These are phyloP conservation scores for Heliconius melpomene DNA, from an alignment of 1,140 invertebrate genomes.

Conservation along the genomic window DNA sequence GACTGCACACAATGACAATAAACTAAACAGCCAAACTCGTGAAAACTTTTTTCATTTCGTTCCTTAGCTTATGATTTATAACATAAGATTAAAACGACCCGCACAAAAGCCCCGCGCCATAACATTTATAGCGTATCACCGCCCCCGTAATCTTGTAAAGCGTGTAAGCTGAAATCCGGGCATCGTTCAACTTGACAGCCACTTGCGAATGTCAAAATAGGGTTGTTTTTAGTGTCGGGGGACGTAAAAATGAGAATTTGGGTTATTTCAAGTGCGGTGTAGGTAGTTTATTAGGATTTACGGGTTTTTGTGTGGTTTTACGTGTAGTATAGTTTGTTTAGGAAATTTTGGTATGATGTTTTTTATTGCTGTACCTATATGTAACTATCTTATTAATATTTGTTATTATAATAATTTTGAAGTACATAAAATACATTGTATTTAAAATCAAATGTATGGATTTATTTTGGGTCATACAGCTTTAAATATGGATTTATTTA, in stretches of 20 bases:
- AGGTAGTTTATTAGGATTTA: slow-evolving; percentile 9
- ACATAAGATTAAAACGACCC: slow-evolving; percentile 29
- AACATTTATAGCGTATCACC: slow-evolving; percentile 57
- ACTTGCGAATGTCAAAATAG: slow-evolving; percentile 46
- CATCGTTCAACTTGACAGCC: slow-evolving; percentile 61
- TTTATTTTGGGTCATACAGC: too few relatives aligned
- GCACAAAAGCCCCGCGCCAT: slow-evolving; percentile 56
- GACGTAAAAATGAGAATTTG: slow-evolving; percentile 17
- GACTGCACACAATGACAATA: slow-evolving; percentile 3
- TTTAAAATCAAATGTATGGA: too few relatives aligned
- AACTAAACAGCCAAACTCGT: slow-evolving; percentile 1
- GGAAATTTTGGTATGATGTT: not conserved
- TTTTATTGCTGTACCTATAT: not conserved
- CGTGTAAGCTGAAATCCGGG: slow-evolving; percentile 67
- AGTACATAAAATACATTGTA: too few relatives aligned
- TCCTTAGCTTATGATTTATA: slow-evolving; percentile 12
- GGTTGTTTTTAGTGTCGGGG: slow-evolving; percentile 47
- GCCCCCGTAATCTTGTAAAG: slow-evolving; percentile 66
- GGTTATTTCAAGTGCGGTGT: slow-evolving; percentile 10
- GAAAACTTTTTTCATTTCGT: slow-evolving; percentile 11
- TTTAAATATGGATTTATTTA: too few relatives aligned
- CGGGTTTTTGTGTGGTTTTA: not conserved
- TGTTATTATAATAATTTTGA: too few relatives aligned
- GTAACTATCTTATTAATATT: too few relatives aligned
- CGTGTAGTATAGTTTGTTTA: not conserved